Percentiles rank a stretch among this genome's conserved stretches.
Conservation (phyloP, 2,113 vertebrate genomes). For the Cathartes aura region DNA sequence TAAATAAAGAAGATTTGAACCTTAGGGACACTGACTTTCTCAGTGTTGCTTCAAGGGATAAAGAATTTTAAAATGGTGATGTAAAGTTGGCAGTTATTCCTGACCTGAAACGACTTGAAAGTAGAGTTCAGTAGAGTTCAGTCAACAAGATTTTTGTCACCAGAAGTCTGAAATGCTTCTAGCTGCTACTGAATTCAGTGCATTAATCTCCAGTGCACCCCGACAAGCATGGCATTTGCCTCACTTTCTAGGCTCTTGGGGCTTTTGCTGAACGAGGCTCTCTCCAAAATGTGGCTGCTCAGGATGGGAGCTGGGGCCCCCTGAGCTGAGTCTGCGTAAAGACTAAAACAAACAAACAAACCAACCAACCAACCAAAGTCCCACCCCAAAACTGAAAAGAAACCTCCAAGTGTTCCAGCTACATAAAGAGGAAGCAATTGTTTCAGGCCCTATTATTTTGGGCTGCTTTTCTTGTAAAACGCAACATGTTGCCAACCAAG, state of each 20-base stretch:
- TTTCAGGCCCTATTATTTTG: background rate
- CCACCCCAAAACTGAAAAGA: background rate
- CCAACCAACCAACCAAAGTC: background rate
- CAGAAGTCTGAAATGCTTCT: background rate
- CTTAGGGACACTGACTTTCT: background rate
- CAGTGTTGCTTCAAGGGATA: background rate
- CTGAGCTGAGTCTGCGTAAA: background rate
- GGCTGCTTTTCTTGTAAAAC: background rate
- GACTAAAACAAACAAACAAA: background rate
- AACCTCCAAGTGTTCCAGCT: background rate
- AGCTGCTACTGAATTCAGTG: background rate
- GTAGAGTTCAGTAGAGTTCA: background rate
- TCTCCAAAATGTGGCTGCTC: background rate
- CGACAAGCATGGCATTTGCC: accelerated
- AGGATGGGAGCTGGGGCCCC: background rate
- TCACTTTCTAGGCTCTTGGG: background rate
- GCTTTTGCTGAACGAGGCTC: background rate
- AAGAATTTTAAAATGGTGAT: background rate
- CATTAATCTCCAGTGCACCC: background rate
- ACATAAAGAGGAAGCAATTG: background rate
- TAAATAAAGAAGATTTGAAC: background rate
- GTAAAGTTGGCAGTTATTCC: background rate
- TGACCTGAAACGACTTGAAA: background rate
- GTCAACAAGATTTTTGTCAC: background rate
- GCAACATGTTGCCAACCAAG: background rate